phyloP scores from a whole-genome alignment of 2,888 invertebrate species.

The Tineola bisselliella region DNA sequence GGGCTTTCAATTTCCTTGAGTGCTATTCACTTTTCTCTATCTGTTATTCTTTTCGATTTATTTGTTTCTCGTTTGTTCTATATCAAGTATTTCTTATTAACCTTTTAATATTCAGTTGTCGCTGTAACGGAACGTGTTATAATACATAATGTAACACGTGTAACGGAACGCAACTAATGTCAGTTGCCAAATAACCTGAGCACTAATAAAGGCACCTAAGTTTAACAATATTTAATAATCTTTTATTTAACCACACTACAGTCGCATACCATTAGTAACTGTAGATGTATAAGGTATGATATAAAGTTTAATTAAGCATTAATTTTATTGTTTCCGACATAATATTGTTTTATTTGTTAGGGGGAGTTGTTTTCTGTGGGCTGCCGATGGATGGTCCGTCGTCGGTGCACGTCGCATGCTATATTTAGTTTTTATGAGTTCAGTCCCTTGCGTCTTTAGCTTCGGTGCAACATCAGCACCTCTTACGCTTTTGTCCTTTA shows the following conservation, averaged over 20 bases:
- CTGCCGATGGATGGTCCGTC: conserved; percentile 1
- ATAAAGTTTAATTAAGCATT: conserved; percentile 10
- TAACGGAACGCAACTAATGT: too few relatives aligned
- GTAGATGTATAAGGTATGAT: background rate
- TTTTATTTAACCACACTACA: too few relatives aligned
- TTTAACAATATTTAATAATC: too few relatives aligned
- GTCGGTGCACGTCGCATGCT: conserved; percentile 23
- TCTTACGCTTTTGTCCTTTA: background rate
- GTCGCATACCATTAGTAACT: background rate
- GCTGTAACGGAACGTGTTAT: too few relatives aligned
- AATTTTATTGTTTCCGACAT: conserved; percentile 10
- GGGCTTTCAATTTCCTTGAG: background rate
- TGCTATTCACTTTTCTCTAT: background rate
- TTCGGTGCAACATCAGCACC: conserved; percentile 3
- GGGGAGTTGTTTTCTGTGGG: conserved; percentile 3
- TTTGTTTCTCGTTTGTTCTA: background rate
- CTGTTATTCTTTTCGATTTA: background rate
- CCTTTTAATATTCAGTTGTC: background rate
- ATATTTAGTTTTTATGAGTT: conserved; percentile 61
- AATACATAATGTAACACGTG: too few relatives aligned
- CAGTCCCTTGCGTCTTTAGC: conserved; percentile 36
- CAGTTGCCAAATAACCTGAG: too few relatives aligned
- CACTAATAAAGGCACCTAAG: too few relatives aligned
- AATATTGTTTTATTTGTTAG: background rate
- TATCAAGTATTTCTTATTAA: background rate